Evolutionary conservation across 2,113 vertebrate genomes (phyloP).

Genomic region (Sinosuthora webbiana): DNA sequence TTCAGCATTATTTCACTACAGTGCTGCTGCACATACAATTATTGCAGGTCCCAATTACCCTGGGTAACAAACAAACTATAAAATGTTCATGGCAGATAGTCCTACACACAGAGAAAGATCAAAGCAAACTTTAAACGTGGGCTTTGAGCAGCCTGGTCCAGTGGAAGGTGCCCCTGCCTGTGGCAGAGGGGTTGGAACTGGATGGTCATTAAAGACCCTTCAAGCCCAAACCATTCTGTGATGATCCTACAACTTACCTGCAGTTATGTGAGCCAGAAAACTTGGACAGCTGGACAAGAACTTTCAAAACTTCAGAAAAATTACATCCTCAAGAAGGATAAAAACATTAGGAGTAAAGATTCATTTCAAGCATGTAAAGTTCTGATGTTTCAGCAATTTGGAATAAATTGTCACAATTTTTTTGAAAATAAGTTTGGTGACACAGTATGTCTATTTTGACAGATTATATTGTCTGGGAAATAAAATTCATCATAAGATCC

Average conservation of each 20-base stretch:
- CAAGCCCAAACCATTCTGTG: background rate
- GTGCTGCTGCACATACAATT: background rate
- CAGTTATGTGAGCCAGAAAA: background rate
- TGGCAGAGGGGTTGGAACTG: background rate
- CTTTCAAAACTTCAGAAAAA: background rate
- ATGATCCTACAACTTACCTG: background rate
- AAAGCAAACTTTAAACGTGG: background rate
- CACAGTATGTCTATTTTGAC: background rate
- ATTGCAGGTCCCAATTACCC: background rate
- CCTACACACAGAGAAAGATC: background rate
- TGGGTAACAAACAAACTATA: background rate
- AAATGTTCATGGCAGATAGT: background rate
- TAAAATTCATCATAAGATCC: background rate
- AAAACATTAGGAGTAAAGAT: background rate
- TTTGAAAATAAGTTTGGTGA: background rate
- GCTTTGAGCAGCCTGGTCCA: background rate
- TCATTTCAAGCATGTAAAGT: background rate
- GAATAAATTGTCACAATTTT: background rate
- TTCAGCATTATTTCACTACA: background rate
- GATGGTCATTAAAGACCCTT: background rate
- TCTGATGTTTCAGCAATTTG: background rate
- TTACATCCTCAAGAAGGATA: background rate
- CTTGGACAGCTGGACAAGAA: background rate
- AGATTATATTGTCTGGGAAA: background rate
- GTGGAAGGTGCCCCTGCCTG: background rate